Conservation (phyloP, 1,140 invertebrate species). For the Berghia stephanieae region DNA sequence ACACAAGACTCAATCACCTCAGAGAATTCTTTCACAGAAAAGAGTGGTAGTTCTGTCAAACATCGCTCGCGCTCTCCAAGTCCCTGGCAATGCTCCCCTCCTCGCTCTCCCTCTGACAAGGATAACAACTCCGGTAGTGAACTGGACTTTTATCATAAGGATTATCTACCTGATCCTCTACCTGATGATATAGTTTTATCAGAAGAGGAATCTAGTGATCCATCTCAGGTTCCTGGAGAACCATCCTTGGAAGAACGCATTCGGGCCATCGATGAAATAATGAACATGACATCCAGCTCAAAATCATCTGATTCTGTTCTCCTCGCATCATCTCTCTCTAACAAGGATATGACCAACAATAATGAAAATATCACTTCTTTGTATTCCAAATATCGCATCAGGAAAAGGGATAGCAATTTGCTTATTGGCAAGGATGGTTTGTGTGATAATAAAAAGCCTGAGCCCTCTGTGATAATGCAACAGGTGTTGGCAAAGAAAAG, state of each 20-base stretch:
- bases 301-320: conserved; percentile 42
- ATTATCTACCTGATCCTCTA: neutral
- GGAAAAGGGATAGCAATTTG: conserved; percentile 51
- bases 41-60: conserved; percentile 34
- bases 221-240: conserved; percentile 26
- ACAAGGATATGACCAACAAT: conserved; percentile 34
- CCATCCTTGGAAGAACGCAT: conserved; percentile 84
- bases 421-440: conserved; percentile 42
- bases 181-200: conserved; percentile 47
- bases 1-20: conserved; percentile 34
- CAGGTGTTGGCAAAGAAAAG: conserved; percentile 84
- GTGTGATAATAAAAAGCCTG: conserved; percentile 40
- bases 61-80: conserved; percentile 21
- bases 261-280: conserved; percentile 85
- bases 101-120: neutral
- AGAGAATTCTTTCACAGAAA: conserved; percentile 32
- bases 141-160: conserved; percentile 9
- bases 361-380: conserved; percentile 40
- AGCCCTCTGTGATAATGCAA: conserved; percentile 93
- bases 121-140: conserved; percentile 12
- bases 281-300: conserved; percentile 43
- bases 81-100: conserved; percentile 22
- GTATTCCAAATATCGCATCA: conserved; percentile 69
- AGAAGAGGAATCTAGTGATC: conserved; percentile 42
- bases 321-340: conserved; percentile 36